Evolutionary conservation across 2,113 vertebrate species (phyloP).

Genomic region (Burhinus bistriatus): DNA sequence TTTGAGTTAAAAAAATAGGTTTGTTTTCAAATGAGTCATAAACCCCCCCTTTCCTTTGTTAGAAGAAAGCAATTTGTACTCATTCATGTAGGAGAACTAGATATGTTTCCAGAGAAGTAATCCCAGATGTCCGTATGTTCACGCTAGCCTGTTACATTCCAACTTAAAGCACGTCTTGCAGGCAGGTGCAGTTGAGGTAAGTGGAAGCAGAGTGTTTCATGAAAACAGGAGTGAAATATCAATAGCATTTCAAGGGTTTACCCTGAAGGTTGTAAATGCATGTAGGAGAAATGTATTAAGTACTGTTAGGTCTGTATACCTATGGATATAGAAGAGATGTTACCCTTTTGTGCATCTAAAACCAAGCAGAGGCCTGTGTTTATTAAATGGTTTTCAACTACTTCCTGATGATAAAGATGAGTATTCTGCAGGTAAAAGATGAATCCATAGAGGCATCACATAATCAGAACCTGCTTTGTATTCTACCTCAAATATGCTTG

Average conservation of each 20-base stretch:
- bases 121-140: background rate
- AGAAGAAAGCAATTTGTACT: background rate
- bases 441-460: background rate
- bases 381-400: background rate
- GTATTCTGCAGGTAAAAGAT: background rate
- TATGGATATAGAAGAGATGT: background rate
- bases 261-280: background rate
- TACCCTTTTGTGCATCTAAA: background rate
- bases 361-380: background rate
- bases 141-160: background rate
- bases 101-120: background rate
- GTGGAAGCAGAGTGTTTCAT: background rate
- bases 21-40: background rate
- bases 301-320: background rate
- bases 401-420: background rate
- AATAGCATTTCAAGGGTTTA: background rate
- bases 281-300: background rate
- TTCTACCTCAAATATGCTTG: background rate
- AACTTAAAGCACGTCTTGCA: background rate
- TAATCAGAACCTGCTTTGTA: constrained; percentile 6
- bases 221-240: background rate
- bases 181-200: background rate
- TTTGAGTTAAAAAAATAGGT: background rate
- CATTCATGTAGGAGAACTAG: background rate
- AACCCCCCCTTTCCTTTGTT: background rate